These are phyloP conservation scores for Hippocampus abdominalis DNA, from an alignment of 2,113 vertebrate species.

Conservation along the genomic window DNA sequence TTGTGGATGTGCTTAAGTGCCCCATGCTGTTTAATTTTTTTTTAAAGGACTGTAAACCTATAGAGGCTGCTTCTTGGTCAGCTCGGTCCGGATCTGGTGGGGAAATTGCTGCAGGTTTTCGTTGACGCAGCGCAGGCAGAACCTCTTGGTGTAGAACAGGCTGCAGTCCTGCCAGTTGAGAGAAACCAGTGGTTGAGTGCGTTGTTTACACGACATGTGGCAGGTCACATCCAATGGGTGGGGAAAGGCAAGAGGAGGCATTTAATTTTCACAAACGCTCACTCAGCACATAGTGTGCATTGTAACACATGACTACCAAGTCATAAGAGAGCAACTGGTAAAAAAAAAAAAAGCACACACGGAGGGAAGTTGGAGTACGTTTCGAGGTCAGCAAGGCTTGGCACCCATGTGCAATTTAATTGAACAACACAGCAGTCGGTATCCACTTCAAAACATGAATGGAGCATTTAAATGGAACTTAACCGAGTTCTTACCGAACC, in stretches of 20 bases:
- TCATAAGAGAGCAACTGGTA: slow-evolving; percentile 8
- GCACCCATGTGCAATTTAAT: too few species aligned
- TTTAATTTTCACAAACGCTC: background rate
- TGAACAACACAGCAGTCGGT: too few species aligned
- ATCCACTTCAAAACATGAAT: background rate
- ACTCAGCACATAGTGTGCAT: background rate
- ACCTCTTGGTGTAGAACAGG: slow-evolving; percentile 85
- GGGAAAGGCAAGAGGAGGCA: too few species aligned
- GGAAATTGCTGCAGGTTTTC: slow-evolving; percentile 81
- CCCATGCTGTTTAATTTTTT: background rate
- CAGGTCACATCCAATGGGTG: slow-evolving; percentile 1
- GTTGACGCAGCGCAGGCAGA: slow-evolving; percentile 81
- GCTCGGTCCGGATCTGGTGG: slow-evolving; percentile 76
- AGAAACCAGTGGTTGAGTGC: background rate
- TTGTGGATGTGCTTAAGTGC: background rate
- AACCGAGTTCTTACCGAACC: slow-evolving; percentile 66
- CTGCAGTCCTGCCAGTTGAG: slow-evolving; percentile 80
- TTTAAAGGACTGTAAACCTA: slow-evolving; percentile 7
- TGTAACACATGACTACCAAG: slow-evolving; percentile 9
- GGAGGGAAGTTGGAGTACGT: background rate
- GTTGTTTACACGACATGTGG: background rate
- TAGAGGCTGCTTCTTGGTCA: slow-evolving; percentile 72
- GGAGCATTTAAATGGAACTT: background rate
- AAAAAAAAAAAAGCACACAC: background rate
- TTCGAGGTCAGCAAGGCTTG: too few species aligned